Evolutionary conservation across 2,797 vertebrate species (phyloP).

Genomic region (Remorina albescens): DNA sequence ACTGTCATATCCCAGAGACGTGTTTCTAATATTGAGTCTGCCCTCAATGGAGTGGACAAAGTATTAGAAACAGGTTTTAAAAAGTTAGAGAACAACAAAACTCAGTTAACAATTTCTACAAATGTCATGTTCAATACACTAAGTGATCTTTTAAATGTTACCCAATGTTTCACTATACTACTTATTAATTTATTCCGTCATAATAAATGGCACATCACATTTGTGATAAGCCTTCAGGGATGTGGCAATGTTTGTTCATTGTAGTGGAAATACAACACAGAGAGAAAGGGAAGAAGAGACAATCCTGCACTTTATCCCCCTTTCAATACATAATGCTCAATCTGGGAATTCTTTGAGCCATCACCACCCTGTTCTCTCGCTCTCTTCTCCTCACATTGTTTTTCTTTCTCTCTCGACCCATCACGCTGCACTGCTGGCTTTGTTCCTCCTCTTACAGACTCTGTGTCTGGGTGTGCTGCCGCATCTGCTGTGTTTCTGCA

Average conservation of each 20-base stretch:
- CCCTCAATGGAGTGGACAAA: background rate
- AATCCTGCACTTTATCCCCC: constrained; percentile 74
- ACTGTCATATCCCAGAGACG: background rate
- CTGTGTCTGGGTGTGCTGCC: constrained; percentile 8
- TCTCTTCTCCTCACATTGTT: constrained; percentile 40
- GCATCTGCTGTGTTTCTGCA: constrained; percentile 57
- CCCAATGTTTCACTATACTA: background rate
- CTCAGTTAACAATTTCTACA: background rate
- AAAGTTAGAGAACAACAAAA: background rate
- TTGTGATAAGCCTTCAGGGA: constrained; percentile 59
- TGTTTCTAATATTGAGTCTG: background rate
- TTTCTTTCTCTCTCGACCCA: constrained; percentile 54
- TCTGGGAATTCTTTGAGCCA: constrained; percentile 75
- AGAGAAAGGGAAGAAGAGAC: constrained; percentile 46
- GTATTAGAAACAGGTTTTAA: background rate
- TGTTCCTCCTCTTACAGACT: constrained; percentile 41
- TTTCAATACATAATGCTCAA: constrained; percentile 76
- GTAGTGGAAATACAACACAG: constrained; percentile 64
- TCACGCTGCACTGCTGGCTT: constrained; percentile 50
- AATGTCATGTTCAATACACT: background rate
- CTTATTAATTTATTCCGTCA: background rate
- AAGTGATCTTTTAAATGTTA: background rate
- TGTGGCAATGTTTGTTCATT: constrained; percentile 67
- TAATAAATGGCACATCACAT: constrained; percentile 15
- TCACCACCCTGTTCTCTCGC: constrained; percentile 40